A percentile compares a stretch with the other conserved stretches of the same genome.
These are phyloP conservation scores for Falco columbarius DNA, from an alignment of 2,797 vertebrate species.

Conservation along the genomic window DNA sequence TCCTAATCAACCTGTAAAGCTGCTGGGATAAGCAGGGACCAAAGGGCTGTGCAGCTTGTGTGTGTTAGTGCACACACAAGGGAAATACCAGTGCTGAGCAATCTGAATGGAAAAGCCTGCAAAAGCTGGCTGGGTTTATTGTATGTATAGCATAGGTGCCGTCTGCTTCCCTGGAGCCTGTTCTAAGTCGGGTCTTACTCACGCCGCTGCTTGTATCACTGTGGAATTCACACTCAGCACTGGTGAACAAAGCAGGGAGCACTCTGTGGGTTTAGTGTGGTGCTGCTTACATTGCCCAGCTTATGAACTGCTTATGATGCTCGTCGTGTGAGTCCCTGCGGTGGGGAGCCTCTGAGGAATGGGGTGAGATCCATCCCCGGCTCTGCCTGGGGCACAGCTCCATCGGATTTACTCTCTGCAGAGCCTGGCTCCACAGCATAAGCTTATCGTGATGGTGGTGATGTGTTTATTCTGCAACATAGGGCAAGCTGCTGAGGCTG, in stretches of 20 bases:
- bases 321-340: rapidly evolving
- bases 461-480: neutral
- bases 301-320: neutral
- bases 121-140: neutral
- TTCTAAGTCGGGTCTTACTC: neutral
- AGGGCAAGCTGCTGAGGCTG: neutral
- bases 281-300: neutral
- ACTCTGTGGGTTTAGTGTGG: neutral
- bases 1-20: neutral
- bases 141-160: neutral
- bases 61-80: neutral
- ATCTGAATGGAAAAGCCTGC: neutral
- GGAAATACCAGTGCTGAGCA: neutral
- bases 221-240: neutral
- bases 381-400: neutral
- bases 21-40: neutral
- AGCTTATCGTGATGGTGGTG: neutral
- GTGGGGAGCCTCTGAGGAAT: neutral
- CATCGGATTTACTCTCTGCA: neutral
- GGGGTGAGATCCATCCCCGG: neutral
- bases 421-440: neutral
- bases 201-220: rapidly evolving
- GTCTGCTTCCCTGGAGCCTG: neutral
- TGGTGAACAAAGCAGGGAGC: neutral
- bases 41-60: neutral